Evolutionary conservation across 2,797 vertebrate species (phyloP).

Genomic region (Leuciscus waleckii): DNA sequence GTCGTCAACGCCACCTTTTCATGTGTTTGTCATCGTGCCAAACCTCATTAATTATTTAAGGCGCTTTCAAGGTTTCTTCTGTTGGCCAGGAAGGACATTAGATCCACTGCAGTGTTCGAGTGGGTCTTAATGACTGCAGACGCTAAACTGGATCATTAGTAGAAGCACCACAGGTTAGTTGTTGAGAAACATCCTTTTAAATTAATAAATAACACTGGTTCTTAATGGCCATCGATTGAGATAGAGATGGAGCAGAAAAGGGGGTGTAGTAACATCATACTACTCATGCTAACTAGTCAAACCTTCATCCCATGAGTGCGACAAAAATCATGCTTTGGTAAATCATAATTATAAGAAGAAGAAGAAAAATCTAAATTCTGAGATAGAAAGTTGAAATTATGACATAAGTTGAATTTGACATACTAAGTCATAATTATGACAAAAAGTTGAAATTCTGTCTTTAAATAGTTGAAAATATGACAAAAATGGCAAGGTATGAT

Average conservation of each 20-base stretch:
- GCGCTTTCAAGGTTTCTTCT: slow-evolving; percentile 51
- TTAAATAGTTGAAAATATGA: too few relatives aligned
- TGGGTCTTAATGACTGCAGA: slow-evolving; percentile 10
- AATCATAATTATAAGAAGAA: not conserved
- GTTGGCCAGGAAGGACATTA: slow-evolving; percentile 21
- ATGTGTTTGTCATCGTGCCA: slow-evolving; percentile 38
- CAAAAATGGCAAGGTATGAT: too few relatives aligned
- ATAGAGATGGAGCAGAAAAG: not conserved
- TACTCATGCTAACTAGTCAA: too few relatives aligned
- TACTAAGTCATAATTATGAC: too few relatives aligned
- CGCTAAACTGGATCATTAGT: slow-evolving; percentile 46
- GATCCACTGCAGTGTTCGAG: not conserved
- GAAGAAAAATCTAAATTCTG: not conserved
- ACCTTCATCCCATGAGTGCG: not conserved
- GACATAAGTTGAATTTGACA: not conserved
- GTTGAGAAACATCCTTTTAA: slow-evolving; percentile 8
- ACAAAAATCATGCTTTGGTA: not conserved
- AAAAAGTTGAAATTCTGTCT: too few relatives aligned
- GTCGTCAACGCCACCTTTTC: slow-evolving; percentile 20
- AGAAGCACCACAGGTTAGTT: slow-evolving; percentile 38
- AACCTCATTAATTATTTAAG: slow-evolving; percentile 50
- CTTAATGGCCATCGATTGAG: not conserved
- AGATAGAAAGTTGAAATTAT: not conserved
- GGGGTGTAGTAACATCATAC: not conserved
- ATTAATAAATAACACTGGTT: not conserved